Evolutionary conservation across 2,888 invertebrate genomes (phyloP), one percentile per base, ranked within the genome.

Genomic region (Scaptomyza cyrtandrae): DNA sequence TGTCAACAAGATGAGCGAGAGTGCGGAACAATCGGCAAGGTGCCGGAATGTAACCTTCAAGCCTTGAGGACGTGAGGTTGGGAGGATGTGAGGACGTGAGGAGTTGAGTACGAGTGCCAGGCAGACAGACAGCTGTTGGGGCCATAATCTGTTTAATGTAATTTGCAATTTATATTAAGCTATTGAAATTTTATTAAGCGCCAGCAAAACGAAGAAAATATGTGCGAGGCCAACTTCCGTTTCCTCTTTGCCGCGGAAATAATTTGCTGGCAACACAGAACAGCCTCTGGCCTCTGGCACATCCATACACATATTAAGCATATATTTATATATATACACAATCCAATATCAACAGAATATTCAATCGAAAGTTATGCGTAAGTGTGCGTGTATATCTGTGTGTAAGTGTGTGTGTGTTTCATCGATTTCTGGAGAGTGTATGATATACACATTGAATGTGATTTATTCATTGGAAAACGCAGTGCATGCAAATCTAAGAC

Each of bases 101-200:
- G 55, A 55, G 50, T 39, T 29, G 9, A 27, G 55, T 48, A 24
- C 14, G 62, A 37, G 44, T 46, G 46, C 3, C 43, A 10, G 58
- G 14, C 37, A 39, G 56, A 10, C 41, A 41, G 41, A 10, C 41
- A 41, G 41, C 16, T 56, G 46, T 48, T 48, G 60, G 29, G 53
- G 68, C 64, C 43, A 69, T 88, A 83, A 83, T 83, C 83, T 79
- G 86, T 88, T 88, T 88, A 83, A 83, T 82, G 86, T 83, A 83
- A 88, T 88, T 88, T 83, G 86, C 83, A 83, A 88, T 83, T 83
- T 88, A 83, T 88, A 83, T 83, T 72, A 83, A 79, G 83, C 83
- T 76, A 88, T 83, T 74, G 71, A 82, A 86, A 72, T 86, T 79
- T 76, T 67, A 86, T 78, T 83, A 70, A 66, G 43, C 58, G 64